phyloP scores from a whole-genome alignment of 1,140 invertebrate species.

The Maniola jurtina region DNA sequence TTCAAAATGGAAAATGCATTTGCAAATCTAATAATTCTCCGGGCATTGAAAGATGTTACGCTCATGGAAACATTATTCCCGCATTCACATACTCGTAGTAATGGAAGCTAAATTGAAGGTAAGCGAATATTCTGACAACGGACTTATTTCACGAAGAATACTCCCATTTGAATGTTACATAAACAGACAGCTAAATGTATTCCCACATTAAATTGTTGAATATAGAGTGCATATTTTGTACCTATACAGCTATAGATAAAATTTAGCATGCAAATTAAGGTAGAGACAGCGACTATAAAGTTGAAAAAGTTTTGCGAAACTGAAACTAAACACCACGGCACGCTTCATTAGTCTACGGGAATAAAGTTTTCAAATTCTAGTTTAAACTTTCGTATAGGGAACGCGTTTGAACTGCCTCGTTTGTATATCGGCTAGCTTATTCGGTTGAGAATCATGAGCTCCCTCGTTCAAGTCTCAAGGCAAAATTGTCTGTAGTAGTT shows the following conservation, averaged over 20 bases:
- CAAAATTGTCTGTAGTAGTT: too few species aligned
- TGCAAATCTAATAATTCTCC: conserved; percentile 32
- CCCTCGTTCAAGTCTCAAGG: too few species aligned
- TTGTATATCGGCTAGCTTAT: too few species aligned
- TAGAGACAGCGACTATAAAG: conserved; percentile 23
- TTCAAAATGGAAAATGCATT: conserved; percentile 2
- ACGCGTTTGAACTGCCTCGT: too few species aligned
- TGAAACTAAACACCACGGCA: conserved; percentile 40
- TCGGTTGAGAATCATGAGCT: too few species aligned
- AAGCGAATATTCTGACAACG: conserved; percentile 35
- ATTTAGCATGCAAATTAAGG: conserved; percentile 49
- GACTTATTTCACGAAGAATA: conserved; percentile 26
- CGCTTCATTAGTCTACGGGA: conserved; percentile 54
- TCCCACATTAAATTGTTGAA: conserved; percentile 15
- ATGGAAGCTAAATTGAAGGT: conserved; percentile 52
- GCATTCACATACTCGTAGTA: conserved; percentile 48
- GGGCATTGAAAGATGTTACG: conserved; percentile 52
- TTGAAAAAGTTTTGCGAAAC: conserved; percentile 46
- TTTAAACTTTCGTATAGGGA: conserved; percentile 28
- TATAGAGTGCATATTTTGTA: too few species aligned
- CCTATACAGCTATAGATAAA: conserved; percentile 21
- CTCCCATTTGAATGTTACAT: conserved; percentile 32
- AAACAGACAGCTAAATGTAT: conserved; percentile 45
- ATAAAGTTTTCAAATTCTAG: conserved; percentile 34
- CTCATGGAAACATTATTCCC: conserved; percentile 46